Evolutionary conservation across 1,140 invertebrate species (phyloP).

Genomic region (Metopolophium dirhodum): DNA sequence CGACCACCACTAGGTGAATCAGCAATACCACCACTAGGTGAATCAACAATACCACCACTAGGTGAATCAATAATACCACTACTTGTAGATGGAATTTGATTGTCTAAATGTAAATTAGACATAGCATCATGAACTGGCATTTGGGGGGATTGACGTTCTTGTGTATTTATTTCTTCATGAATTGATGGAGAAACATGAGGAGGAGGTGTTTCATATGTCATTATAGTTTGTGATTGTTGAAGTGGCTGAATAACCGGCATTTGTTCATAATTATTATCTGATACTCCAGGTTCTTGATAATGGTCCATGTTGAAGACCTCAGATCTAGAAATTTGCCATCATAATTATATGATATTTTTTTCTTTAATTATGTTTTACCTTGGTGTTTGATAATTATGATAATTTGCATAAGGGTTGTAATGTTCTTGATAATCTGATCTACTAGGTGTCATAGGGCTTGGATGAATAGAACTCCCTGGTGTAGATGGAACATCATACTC

Average conservation of each 20-base stretch:
- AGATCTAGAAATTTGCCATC: constrained; percentile 12
- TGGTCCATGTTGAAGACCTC: constrained; percentile 30
- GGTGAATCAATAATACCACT: constrained; percentile 6
- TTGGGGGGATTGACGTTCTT: constrained; percentile 13
- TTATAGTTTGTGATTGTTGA: constrained; percentile 35
- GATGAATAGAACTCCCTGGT: constrained; percentile 54
- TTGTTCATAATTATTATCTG: constrained; percentile 53
- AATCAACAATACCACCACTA: constrained; percentile 23
- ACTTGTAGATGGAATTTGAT: constrained; percentile 54
- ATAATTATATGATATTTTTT: background rate
- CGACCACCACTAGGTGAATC: constrained; percentile 32
- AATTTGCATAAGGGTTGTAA: constrained; percentile 55
- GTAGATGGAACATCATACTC: constrained; percentile 73
- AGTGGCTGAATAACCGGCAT: constrained; percentile 11
- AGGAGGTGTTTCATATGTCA: constrained; percentile 32
- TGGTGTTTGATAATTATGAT: constrained; percentile 54
- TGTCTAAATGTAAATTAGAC: constrained; percentile 53
- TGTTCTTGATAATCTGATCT: constrained; percentile 55
- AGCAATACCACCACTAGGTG: constrained; percentile 16
- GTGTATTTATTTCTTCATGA: constrained; percentile 29
- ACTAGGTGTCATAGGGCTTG: constrained; percentile 52
- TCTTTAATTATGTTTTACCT: constrained; percentile 8
- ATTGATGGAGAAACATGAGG: constrained; percentile 37
- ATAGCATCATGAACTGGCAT: constrained; percentile 52
- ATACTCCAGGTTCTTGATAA: constrained; percentile 43